Conservation (phyloP, 2,797 vertebrate species). For the Parauchenoglanis punctatus region DNA sequence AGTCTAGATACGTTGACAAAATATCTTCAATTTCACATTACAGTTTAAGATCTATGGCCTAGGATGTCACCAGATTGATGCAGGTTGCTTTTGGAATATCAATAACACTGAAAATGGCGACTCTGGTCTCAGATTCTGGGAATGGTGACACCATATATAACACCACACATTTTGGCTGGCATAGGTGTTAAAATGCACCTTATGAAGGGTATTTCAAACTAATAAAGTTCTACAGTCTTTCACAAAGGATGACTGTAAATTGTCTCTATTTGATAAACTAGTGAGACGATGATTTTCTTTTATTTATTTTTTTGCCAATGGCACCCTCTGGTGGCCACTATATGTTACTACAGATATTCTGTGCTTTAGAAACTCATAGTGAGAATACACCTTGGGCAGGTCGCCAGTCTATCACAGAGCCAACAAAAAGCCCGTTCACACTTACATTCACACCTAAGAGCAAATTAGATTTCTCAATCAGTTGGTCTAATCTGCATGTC, state of each 20-base stretch:
- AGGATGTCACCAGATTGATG: too few species aligned
- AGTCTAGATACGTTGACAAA: too few species aligned
- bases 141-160: neutral
- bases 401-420: too few species aligned
- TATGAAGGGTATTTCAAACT: neutral
- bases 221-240: neutral
- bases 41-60: too few species aligned
- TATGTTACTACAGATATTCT: neutral
- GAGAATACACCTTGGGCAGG: neutral
- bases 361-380: neutral
- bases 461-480: too few species aligned
- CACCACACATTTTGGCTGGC: neutral
- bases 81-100: too few species aligned
- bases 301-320: neutral
- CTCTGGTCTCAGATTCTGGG: too few species aligned
- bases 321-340: conserved; percentile 11
- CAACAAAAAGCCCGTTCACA: too few species aligned
- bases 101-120: too few species aligned
- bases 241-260: neutral
- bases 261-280: neutral
- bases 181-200: neutral
- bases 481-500: too few species aligned
- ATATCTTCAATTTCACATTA: too few species aligned
- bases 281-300: neutral
- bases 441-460: too few species aligned